Percentiles rank a stretch among this genome's conserved stretches.
phyloP scores from a whole-genome alignment of 2,113 vertebrate species.

The Aphelocoma coerulescens region DNA sequence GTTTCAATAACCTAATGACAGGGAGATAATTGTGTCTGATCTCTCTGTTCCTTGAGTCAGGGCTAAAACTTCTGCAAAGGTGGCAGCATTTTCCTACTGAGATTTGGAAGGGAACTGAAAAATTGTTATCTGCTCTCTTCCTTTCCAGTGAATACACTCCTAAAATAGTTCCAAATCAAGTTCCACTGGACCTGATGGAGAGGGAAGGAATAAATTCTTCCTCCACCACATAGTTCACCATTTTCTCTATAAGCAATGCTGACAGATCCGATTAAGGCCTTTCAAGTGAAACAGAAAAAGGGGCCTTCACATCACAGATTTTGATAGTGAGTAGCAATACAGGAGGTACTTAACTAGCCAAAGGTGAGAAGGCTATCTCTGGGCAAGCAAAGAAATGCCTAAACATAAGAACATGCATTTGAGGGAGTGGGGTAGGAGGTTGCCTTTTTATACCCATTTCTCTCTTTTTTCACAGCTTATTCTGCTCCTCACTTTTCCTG shows the following conservation, averaged over 20 bases:
- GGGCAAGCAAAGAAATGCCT: background rate
- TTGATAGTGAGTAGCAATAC: background rate
- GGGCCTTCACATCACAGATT: background rate
- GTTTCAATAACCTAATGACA: background rate
- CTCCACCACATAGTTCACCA: background rate
- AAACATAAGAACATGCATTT: background rate
- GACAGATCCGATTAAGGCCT: background rate
- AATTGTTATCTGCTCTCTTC: background rate
- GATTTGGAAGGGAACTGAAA: background rate
- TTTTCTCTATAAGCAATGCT: background rate
- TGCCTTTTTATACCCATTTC: background rate
- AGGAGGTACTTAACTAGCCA: background rate
- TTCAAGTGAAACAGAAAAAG: background rate
- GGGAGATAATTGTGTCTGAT: background rate
- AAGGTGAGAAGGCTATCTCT: background rate
- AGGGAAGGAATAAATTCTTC: background rate
- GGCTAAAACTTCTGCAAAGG: background rate
- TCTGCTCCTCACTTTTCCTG: background rate
- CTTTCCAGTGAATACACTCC: background rate
- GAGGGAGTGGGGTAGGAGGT: background rate
- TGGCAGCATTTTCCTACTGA: background rate
- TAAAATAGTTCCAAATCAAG: background rate
- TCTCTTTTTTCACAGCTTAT: background rate
- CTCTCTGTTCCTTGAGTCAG: background rate
- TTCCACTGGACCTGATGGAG: background rate